These are phyloP conservation scores for Oscheius sp. DNA, from an alignment of 2,888 invertebrate genomes.

Conservation along the genomic window DNA sequence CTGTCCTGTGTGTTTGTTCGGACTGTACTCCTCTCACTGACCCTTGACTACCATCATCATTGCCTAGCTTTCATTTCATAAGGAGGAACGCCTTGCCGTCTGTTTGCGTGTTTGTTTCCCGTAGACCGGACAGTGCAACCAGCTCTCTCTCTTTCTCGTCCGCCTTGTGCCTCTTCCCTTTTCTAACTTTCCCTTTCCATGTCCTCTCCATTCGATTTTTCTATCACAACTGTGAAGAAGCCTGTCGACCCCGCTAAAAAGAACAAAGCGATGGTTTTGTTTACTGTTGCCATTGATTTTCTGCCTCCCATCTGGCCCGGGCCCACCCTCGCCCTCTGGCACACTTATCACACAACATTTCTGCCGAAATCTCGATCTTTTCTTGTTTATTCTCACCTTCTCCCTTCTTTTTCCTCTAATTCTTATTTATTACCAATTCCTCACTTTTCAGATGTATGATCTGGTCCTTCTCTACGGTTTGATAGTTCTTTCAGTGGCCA, in stretches of 20 bases:
- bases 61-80: too few relatives aligned
- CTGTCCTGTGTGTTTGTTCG: too few relatives aligned
- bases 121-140: constrained; percentile 22
- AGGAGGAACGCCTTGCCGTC: neutral
- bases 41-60: too few relatives aligned
- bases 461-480: constrained; percentile 34
- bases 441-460: constrained; percentile 22
- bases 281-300: constrained; percentile 1
- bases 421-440: neutral
- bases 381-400: neutral
- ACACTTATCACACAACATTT: neutral
- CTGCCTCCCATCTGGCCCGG: constrained; percentile 1
- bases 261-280: too few relatives aligned
- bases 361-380: neutral
- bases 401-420: neutral
- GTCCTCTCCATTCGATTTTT: too few relatives aligned
- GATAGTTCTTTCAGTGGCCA: constrained; percentile 49
- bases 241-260: too few relatives aligned
- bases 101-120: constrained; percentile 8
- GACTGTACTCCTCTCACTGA: too few relatives aligned
- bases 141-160: constrained; percentile 32
- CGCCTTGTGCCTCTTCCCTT: constrained; percentile 5
- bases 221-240: too few relatives aligned
- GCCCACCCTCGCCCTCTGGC: neutral
- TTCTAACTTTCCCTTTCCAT: neutral